phyloP scores from a whole-genome alignment of 2,797 vertebrate species.

The Phrynocephalus guinanensis region DNA sequence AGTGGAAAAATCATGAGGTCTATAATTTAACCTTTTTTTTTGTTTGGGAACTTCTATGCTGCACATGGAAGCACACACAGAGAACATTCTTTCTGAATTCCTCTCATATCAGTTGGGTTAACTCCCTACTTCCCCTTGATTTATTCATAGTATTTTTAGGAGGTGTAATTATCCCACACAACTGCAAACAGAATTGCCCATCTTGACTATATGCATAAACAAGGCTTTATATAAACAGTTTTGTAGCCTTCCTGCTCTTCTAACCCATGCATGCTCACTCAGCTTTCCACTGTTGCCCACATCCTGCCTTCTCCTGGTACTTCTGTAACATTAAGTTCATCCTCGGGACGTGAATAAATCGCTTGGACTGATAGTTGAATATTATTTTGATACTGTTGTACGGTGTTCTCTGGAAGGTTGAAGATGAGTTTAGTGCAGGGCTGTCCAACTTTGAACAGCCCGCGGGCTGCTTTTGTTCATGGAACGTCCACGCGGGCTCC shows the following conservation, averaged over 20 bases:
- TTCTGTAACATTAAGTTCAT: background rate
- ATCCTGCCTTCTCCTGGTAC: background rate
- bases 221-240: no score
- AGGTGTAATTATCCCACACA: constrained; percentile 4
- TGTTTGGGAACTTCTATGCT: constrained; percentile 12
- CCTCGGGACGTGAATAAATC: background rate
- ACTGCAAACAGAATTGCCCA: background rate
- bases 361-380: background rate
- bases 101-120: constrained; percentile 28
- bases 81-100: constrained; percentile 29
- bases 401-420: background rate
- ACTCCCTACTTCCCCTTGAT: background rate
- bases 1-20: constrained; percentile 39
- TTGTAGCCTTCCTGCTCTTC: no score
- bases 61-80: constrained; percentile 38
- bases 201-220: no score
- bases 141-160: constrained; percentile 10
- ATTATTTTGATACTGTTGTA: background rate
- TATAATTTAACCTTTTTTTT: constrained; percentile 1
- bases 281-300: background rate
- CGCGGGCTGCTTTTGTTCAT: no score
- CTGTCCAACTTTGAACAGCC: no score
- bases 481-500: no score
- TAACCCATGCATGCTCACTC: no score
- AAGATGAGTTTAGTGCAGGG: background rate